A percentile compares a stretch with the other conserved stretches of the same genome.
Evolutionary conservation across 1,140 invertebrate species (phyloP).

Genomic region (Cylas formicarius): DNA sequence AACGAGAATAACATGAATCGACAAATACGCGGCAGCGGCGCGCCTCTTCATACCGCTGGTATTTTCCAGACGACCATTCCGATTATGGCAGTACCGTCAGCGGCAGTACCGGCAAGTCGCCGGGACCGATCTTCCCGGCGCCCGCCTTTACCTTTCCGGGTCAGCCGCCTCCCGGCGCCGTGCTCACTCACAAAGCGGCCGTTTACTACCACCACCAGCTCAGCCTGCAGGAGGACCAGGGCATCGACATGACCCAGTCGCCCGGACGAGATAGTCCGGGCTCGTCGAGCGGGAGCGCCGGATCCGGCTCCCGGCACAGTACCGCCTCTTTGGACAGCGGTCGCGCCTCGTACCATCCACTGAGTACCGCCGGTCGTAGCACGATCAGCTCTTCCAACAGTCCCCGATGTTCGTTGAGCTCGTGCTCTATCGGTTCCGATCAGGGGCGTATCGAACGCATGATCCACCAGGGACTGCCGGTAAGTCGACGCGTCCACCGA

Average conservation of each 20-base stretch:
- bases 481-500: slow-evolving; percentile 34
- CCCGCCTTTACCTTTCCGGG: slow-evolving; percentile 48
- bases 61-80: slow-evolving; percentile 50
- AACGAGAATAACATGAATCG: too few species aligned
- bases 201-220: slow-evolving; percentile 69
- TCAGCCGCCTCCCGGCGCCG: slow-evolving; percentile 46
- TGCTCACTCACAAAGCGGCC: slow-evolving; percentile 60
- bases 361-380: slow-evolving; percentile 42
- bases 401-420: slow-evolving; percentile 55
- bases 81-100: slow-evolving; percentile 55
- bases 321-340: slow-evolving; percentile 90
- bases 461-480: slow-evolving; percentile 57
- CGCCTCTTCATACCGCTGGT: too few species aligned
- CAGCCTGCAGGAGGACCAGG: slow-evolving; percentile 63
- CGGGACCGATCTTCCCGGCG: slow-evolving; percentile 47
- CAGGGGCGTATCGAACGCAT: slow-evolving; percentile 57
- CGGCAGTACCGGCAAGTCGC: slow-evolving; percentile 48
- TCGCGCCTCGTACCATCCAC: slow-evolving; percentile 65
- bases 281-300: slow-evolving; percentile 72
- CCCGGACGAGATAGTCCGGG: slow-evolving; percentile 84
- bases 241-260: slow-evolving; percentile 70
- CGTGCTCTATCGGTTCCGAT: slow-evolving; percentile 69
- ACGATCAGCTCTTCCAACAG: slow-evolving; percentile 41
- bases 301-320: slow-evolving; percentile 73
- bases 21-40: too few species aligned